A percentile compares a stretch with the other conserved stretches of the same genome.
These are phyloP conservation scores for Fulica atra DNA, from an alignment of 2,113 vertebrate genomes.

Conservation along the genomic window DNA sequence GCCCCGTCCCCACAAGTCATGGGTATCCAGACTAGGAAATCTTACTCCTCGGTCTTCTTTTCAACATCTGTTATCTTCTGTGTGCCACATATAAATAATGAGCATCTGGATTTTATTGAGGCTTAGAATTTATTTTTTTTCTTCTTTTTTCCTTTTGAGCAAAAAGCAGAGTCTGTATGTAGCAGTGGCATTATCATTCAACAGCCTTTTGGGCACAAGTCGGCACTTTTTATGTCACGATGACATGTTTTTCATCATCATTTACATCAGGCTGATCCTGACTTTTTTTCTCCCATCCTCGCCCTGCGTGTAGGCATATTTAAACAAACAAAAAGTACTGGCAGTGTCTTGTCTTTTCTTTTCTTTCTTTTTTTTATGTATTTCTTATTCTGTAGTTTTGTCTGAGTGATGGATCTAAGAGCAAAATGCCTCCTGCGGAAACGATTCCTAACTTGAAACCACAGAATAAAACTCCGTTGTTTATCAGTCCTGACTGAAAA, in stretches of 20 bases:
- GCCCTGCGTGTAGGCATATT: not conserved
- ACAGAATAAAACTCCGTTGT: slow-evolving; percentile 38
- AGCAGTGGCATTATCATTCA: slow-evolving; percentile 48
- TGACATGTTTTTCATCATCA: slow-evolving; percentile 20
- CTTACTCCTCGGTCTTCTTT: slow-evolving; percentile 31
- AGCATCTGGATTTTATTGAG: slow-evolving; percentile 15
- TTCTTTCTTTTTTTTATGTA: not conserved
- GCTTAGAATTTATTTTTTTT: not conserved
- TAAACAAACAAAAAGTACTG: slow-evolving; percentile 45
- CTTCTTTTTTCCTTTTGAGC: slow-evolving; percentile 53
- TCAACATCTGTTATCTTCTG: slow-evolving; percentile 19
- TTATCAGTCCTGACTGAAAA: slow-evolving; percentile 63
- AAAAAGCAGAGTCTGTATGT: slow-evolving; percentile 46
- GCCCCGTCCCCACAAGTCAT: slow-evolving; percentile 6
- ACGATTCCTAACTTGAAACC: slow-evolving; percentile 64
- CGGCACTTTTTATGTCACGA: slow-evolving; percentile 48
- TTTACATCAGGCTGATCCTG: slow-evolving; percentile 52
- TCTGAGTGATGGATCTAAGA: slow-evolving; percentile 64
- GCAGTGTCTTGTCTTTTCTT: slow-evolving; percentile 32
- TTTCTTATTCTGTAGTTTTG: slow-evolving; percentile 49
- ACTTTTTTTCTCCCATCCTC: not conserved
- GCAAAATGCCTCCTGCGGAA: slow-evolving; percentile 40
- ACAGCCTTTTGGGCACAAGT: slow-evolving; percentile 34
- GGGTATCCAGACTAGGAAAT: slow-evolving; percentile 31
- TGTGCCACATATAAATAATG: slow-evolving; percentile 29